Evolutionary conservation across 2,113 vertebrate species (phyloP).

Genomic region (Tor tambroides): DNA sequence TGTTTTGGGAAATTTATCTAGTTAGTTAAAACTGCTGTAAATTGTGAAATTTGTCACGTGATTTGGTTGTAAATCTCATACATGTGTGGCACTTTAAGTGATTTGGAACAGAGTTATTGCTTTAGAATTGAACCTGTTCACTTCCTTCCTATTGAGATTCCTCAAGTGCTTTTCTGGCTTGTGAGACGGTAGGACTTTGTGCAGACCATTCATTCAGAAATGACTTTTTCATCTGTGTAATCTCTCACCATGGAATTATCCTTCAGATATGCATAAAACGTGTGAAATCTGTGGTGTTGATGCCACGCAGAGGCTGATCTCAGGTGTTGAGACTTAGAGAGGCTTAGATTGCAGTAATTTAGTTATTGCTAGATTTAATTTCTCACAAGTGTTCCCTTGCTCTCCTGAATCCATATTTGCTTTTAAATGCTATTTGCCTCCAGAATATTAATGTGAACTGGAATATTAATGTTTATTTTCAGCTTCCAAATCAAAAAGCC

Average conservation of each 20-base stretch:
- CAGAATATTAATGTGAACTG: slow-evolving; percentile 49
- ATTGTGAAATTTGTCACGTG: too few relatives aligned
- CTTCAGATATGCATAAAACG: slow-evolving; percentile 27
- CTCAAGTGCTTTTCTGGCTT: slow-evolving; percentile 2
- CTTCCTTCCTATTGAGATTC: slow-evolving; percentile 23
- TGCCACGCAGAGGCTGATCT: slow-evolving; percentile 11
- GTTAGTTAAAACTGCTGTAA: background rate
- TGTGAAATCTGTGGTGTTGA: slow-evolving; percentile 21
- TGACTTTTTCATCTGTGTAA: background rate
- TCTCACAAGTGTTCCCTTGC: slow-evolving; percentile 8
- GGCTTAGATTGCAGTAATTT: slow-evolving; percentile 44
- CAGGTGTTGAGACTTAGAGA: slow-evolving; percentile 29
- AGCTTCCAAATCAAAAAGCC: slow-evolving; percentile 40
- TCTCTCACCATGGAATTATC: slow-evolving; percentile 15
- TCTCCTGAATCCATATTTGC: slow-evolving; percentile 50
- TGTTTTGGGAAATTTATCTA: background rate
- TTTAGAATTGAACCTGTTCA: slow-evolving; percentile 25
- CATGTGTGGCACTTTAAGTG: background rate
- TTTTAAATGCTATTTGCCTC: slow-evolving; percentile 37
- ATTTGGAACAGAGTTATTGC: background rate
- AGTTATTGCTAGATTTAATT: slow-evolving; percentile 52
- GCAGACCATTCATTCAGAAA: slow-evolving; percentile 14
- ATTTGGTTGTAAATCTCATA: background rate
- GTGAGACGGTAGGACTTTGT: background rate
- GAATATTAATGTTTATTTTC: slow-evolving; percentile 29